Evolutionary conservation across 2,113 vertebrate species (phyloP), one percentile per base, ranked within the genome.

Genomic region (Cyanoramphus novaezelandiae): DNA sequence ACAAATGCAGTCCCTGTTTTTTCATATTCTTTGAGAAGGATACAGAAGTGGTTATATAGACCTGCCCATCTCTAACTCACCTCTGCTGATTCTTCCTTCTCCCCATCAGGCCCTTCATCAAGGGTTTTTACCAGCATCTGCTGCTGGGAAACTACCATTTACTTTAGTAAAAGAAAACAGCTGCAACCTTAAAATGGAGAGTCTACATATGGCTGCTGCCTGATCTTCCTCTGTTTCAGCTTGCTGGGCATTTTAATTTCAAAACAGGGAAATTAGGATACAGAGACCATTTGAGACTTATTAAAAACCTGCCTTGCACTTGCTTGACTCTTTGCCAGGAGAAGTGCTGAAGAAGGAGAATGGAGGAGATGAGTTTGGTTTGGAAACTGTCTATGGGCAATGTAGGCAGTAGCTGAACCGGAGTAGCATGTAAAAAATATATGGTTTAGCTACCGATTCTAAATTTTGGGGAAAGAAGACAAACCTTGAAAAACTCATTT

Each of bases 1-100:
- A 31, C 24, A 24, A 53, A 21, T 2, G 4, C 3, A 17, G 28
- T 33, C 11, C 13, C 24, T 41, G 11, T 1, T 46, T 37, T 12
- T n/a, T 50, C 11, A 52, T 64, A 17, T 39, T 27, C 25, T 93
- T 29, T 12, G 39, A 39, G 27, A 28, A 75, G 28, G 55, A 15
- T 5, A 9, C 17, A n/a, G 5, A 25, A 31, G 16, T 2, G 8
- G 7, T 7, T 9, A 2, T 1, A 23, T 15, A 23, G 59, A 44
- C 6, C 19, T 55, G 5, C 10, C 28, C 18, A 0, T 5, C 17
- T 2, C 33, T 35, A 55, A 31, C 37, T 78, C 28, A 4, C 19
- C 37, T n/a, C 77, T 89, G 10, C 44, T 35, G 6, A 1, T 27
- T 9, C 17, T 16, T 18, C 35, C 52, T 16, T 17, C 8, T 70